A percentile compares a stretch with the other conserved stretches of the same genome.
These are phyloP conservation scores for Graphium colonna DNA, from an alignment of 2,888 invertebrate species.

Conservation along the genomic window DNA sequence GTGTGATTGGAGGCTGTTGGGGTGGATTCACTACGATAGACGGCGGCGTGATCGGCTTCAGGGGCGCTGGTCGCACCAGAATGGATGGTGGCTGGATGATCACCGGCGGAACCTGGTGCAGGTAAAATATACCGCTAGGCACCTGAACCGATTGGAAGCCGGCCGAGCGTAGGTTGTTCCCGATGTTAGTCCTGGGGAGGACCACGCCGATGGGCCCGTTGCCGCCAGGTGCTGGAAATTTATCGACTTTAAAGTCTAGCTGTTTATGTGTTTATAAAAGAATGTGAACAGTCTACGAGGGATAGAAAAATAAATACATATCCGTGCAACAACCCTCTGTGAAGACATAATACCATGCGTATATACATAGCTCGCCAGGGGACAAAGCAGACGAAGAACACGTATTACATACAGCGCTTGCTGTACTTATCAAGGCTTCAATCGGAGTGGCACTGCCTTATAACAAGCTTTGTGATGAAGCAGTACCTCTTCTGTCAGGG, in stretches of 20 bases:
- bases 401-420: no score
- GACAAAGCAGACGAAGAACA: no score
- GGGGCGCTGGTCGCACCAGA: conserved; percentile 44
- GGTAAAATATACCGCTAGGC: conserved; percentile 54
- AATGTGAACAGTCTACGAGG: no score
- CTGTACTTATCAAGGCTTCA: no score
- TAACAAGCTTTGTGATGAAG: no score
- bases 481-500: no score
- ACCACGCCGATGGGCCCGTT: conserved; percentile 46
- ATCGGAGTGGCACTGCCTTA: no score
- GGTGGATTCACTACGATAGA: conserved; percentile 44
- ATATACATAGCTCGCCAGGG: no score
- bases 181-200: conserved; percentile 34
- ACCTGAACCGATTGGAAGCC: conserved; percentile 54
- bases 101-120: conserved; percentile 50
- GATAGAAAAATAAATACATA: no score
- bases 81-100: conserved; percentile 60
- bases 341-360: no score
- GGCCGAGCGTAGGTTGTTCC: conserved; percentile 37
- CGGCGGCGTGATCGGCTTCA: conserved; percentile 45
- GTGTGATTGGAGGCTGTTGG: conserved; percentile 38
- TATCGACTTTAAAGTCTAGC: neutral
- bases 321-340: no score
- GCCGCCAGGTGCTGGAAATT: conserved; percentile 47
- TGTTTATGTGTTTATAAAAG: no score